Evolutionary conservation across 2,888 invertebrate genomes (phyloP).

Genomic region (Limulus polyphemus): DNA sequence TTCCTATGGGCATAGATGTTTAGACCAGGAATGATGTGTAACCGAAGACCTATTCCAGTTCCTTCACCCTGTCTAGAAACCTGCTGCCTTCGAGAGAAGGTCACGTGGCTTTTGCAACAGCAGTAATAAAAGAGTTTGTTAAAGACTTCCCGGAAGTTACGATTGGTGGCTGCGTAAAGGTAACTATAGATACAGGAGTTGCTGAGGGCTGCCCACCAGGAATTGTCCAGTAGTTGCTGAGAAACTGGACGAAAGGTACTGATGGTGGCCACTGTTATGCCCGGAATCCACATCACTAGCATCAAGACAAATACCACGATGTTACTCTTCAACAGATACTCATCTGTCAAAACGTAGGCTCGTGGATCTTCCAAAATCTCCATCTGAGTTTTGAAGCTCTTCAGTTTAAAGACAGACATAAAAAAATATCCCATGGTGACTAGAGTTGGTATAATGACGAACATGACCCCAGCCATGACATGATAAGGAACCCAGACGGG

Average conservation of each 20-base stretch:
- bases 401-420: conserved; percentile 34
- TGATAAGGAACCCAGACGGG: conserved; percentile 36
- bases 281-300: conserved; percentile 54
- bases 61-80: conserved; percentile 18
- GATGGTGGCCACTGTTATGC: conserved; percentile 30
- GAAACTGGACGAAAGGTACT: conserved; percentile 16
- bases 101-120: conserved; percentile 61
- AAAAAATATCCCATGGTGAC: conserved; percentile 43
- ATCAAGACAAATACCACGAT: conserved; percentile 51
- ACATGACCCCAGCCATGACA: conserved; percentile 43
- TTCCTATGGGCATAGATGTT: conserved; percentile 44
- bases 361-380: conserved; percentile 10
- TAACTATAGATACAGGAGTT: conserved; percentile 56
- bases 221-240: conserved; percentile 41
- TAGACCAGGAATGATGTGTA: conserved; percentile 59
- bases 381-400: conserved; percentile 12
- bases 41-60: conserved; percentile 36
- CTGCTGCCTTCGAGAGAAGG: conserved; percentile 44
- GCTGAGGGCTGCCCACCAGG: conserved; percentile 55
- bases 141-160: conserved; percentile 57
- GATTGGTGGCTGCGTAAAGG: conserved; percentile 51
- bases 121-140: conserved; percentile 62
- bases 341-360: conserved; percentile 39
- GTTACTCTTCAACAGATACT: conserved; percentile 49
- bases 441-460: conserved; percentile 48